These are phyloP conservation scores for Thamnaconus septentrionalis DNA, from an alignment of 2,113 vertebrate species.

Conservation along the genomic window DNA sequence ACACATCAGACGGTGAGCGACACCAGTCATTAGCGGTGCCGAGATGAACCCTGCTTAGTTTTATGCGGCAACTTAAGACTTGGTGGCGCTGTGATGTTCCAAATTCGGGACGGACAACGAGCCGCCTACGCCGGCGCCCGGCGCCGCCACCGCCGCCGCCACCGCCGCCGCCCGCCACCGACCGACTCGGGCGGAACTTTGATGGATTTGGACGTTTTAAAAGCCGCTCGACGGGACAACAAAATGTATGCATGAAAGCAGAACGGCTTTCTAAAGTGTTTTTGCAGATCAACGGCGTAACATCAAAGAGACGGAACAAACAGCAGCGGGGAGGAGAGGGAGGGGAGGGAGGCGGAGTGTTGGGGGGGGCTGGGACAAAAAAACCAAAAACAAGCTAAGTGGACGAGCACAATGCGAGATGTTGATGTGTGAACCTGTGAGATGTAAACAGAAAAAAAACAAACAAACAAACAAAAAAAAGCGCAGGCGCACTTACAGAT, in stretches of 20 bases:
- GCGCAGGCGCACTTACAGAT: slow-evolving; percentile 62
- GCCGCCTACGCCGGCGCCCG: too few species aligned
- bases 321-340: too few species aligned
- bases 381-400: background rate
- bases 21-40: slow-evolving; percentile 55
- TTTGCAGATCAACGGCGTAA: too few species aligned
- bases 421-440: too few species aligned
- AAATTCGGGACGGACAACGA: too few species aligned
- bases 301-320: too few species aligned
- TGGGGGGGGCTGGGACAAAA: background rate
- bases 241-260: too few species aligned
- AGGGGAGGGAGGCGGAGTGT: too few species aligned
- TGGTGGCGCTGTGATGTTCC: background rate
- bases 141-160: too few species aligned
- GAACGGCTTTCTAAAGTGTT: too few species aligned
- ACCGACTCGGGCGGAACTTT: slow-evolving; percentile 8
- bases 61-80: slow-evolving; percentile 1
- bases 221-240: background rate
- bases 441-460: background rate
- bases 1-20: slow-evolving; percentile 58
- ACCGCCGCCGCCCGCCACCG: too few species aligned
- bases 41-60: slow-evolving; percentile 36
- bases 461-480: background rate
- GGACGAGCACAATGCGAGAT: background rate
- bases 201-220: slow-evolving; percentile 6